A percentile compares a stretch with the other conserved stretches of the same genome.
phyloP scores from a whole-genome alignment of 2,797 vertebrate species.

The Orestias chungarensis region DNA sequence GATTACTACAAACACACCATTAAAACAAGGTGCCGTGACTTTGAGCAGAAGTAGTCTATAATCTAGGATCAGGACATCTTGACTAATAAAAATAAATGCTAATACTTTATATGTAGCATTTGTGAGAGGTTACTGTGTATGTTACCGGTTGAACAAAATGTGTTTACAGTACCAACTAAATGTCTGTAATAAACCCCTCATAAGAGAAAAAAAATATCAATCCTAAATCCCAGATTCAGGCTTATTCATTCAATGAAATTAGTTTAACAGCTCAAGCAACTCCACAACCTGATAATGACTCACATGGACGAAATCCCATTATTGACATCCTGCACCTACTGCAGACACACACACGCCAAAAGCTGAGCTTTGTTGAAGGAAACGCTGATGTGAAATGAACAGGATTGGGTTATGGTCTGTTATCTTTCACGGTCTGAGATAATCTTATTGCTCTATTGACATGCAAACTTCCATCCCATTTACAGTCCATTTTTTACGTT shows the following conservation, averaged over 20 bases:
- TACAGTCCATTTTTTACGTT: neutral
- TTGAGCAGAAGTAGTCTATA: too few species aligned
- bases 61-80: neutral
- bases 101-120: neutral
- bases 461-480: neutral
- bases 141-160: too few species aligned
- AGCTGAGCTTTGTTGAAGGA: slow-evolving; percentile 11
- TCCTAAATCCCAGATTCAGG: neutral
- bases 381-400: slow-evolving; percentile 39
- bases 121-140: neutral
- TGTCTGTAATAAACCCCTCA: neutral
- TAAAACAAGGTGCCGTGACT: slow-evolving; percentile 1
- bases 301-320: slow-evolving; percentile 27
- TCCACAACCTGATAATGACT: slow-evolving; percentile 43
- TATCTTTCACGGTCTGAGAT: slow-evolving; percentile 5
- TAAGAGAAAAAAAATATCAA: neutral
- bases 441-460: slow-evolving; percentile 21
- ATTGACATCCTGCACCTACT: slow-evolving; percentile 26
- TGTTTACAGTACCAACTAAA: neutral
- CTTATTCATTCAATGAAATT: slow-evolving; percentile 20
- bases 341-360: neutral
- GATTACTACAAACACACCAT: slow-evolving; percentile 1
- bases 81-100: neutral
- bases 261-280: slow-evolving; percentile 4
- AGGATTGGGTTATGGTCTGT: slow-evolving; percentile 21